phyloP scores from a whole-genome alignment of 2,797 vertebrate species.

The Rachycentron canadum region DNA sequence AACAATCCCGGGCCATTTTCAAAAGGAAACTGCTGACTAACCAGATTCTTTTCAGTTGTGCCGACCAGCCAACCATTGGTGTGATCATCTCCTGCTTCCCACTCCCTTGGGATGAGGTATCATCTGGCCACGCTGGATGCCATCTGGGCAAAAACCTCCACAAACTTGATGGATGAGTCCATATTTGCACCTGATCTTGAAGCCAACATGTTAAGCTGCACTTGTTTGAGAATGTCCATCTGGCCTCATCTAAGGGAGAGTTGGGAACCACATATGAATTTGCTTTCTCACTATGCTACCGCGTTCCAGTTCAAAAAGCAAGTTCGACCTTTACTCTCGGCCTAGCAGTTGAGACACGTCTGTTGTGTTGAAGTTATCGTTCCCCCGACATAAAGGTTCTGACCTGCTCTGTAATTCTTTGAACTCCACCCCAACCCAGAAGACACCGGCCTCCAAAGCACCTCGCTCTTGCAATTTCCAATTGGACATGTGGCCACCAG shows the following conservation, averaged over 20 bases:
- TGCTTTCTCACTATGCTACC: conserved; percentile 34
- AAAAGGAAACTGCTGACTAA: conserved; percentile 86
- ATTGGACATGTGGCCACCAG: conserved; percentile 34
- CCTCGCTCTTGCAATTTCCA: conserved; percentile 31
- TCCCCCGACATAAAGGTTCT: conserved; percentile 67
- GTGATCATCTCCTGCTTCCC: conserved; percentile 80
- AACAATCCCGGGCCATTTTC: conserved; percentile 84
- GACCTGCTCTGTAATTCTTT: conserved; percentile 45
- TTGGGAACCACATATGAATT: conserved; percentile 23
- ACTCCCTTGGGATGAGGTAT: conserved; percentile 70
- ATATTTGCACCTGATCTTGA: conserved; percentile 34
- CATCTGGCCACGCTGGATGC: conserved; percentile 51
- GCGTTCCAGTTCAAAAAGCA: conserved; percentile 50
- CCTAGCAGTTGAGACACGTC: conserved; percentile 58
- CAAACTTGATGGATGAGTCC: conserved; percentile 24
- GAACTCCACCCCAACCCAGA: conserved; percentile 49
- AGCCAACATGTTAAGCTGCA: conserved; percentile 34
- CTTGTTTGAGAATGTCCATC: conserved; percentile 26
- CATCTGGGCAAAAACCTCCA: conserved; percentile 42
- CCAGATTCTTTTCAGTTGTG: conserved; percentile 83
- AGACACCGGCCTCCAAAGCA: conserved; percentile 25
- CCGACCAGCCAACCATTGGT: conserved; percentile 74
- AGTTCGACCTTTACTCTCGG: conserved; percentile 57
- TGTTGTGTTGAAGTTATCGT: conserved; percentile 53
- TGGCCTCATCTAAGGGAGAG: conserved; percentile 1